Evolutionary conservation across 2,113 vertebrate genomes (phyloP), one percentile per base, ranked within the genome.

Genomic region (Gymnorhina tibicen): DNA sequence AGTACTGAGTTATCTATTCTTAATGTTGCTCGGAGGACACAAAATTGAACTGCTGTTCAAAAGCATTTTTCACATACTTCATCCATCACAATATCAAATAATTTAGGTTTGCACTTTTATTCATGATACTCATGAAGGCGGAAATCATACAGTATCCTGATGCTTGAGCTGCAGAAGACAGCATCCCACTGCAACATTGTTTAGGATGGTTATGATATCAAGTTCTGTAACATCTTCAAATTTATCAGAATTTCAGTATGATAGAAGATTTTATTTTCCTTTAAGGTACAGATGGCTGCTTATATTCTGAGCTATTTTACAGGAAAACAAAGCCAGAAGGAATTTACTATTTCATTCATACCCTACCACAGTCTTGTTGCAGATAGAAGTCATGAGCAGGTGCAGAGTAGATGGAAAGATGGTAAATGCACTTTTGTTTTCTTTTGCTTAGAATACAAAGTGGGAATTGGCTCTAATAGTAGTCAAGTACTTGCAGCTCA

Each of bases 381-480:
- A 94, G 60, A 96, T 95, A 89, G 35, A 78, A 85, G 69, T 60
- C 87, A 76, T 66, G 85, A 97, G 72, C 87, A 97, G 86, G 93
- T 97, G 95, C 74, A 50, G 82, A 94, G 88, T 92, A 92, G 73
- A 89, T 86, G 82, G 90, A 91, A 97, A 96, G 93, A 96, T 96
- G 93, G 92, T 80, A 89, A 73, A 77, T 35, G 35, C 66, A 67
- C 46, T 82, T 96, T 94, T 96, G 70, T 86, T 91, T 81, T 80
- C 60, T 44, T 84, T 68, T 90, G 60, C 89, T 94, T 93, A 88
- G 94, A 91, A 75, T 86, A 63, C 59, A 72, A 73, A 12, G 11
- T 78, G 77, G 12, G 35, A 96, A 92, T 95, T 95, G 74, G 67
- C 78, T 67, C 91, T 85, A 79, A 74, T 85, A 63, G 28, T 62